Conservation (phyloP, 2,797 vertebrate genomes). For the Acipenser oxyrinchus region DNA sequence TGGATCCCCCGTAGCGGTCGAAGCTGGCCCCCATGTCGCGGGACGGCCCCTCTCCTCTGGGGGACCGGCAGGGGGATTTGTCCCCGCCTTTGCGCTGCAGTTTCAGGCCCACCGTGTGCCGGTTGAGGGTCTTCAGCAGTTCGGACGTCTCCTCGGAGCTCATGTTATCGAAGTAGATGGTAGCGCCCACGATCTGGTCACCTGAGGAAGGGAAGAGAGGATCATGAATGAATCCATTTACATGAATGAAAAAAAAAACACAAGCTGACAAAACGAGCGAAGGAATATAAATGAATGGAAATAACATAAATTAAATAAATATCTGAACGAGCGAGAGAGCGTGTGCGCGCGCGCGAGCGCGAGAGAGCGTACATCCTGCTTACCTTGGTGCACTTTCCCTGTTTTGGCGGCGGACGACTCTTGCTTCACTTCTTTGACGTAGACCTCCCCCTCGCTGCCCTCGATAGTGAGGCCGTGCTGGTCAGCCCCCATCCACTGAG, state of each 20-base stretch:
- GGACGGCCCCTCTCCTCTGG: constrained; percentile 49
- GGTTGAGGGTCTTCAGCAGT: constrained; percentile 75
- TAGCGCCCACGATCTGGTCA: constrained; percentile 90
- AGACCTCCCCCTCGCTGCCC: constrained; percentile 71
- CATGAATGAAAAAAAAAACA: not conserved
- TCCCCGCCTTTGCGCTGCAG: constrained; percentile 81
- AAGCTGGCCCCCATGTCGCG: constrained; percentile 50
- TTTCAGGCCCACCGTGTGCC: constrained; percentile 85
- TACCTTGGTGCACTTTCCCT: constrained; percentile 84
- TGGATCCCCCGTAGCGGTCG: constrained; percentile 51
- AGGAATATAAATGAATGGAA: too few species aligned
- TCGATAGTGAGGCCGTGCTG: constrained; percentile 83
- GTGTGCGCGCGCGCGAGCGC: too few species aligned
- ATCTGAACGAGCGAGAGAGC: not conserved
- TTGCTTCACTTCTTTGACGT: constrained; percentile 76
- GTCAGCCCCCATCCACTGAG: constrained; percentile 80
- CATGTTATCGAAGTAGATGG: constrained; percentile 90
- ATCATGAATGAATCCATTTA: not conserved
- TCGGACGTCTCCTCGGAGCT: constrained; percentile 79
- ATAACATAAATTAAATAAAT: too few species aligned
- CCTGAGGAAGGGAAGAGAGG: constrained; percentile 47
- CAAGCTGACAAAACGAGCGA: not conserved
- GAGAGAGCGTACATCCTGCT: constrained; percentile 5
- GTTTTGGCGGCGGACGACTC: constrained; percentile 78
- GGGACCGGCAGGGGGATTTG: constrained; percentile 72